Evolutionary conservation across 1,140 invertebrate genomes (phyloP).

Genomic region (Apocrypta bakeri): DNA sequence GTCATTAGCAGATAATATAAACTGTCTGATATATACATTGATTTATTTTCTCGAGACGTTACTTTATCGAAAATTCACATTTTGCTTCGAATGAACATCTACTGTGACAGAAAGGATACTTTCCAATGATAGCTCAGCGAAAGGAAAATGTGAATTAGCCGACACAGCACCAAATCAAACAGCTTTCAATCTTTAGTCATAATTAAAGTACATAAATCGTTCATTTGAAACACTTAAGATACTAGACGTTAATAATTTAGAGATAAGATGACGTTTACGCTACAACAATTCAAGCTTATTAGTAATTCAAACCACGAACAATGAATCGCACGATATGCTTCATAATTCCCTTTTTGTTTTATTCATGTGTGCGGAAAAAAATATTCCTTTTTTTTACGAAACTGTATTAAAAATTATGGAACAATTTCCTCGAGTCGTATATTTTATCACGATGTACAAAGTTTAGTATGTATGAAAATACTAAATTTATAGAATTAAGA

Average conservation of each 20-base stretch:
- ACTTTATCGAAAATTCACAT: slow-evolving; percentile 22
- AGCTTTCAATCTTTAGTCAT: neutral
- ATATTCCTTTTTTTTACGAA: neutral
- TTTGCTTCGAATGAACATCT: slow-evolving; percentile 2
- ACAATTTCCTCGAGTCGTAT: slow-evolving; percentile 20
- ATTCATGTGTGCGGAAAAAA: too few species aligned
- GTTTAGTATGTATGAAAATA: slow-evolving; percentile 33
- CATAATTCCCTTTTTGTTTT: slow-evolving; percentile 1
- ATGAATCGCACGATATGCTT: neutral
- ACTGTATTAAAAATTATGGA: slow-evolving; percentile 24
- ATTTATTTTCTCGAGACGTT: slow-evolving; percentile 13
- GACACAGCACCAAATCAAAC: neutral
- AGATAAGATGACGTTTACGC: neutral
- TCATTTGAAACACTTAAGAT: neutral
- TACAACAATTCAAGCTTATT: neutral
- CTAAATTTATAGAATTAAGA: slow-evolving; percentile 48
- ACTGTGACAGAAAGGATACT: too few species aligned
- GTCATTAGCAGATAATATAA: slow-evolving; percentile 5
- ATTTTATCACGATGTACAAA: slow-evolving; percentile 42
- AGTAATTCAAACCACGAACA: slow-evolving; percentile 48
- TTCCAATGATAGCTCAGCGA: too few species aligned
- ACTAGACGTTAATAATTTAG: neutral
- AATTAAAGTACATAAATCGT: neutral
- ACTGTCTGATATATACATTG: neutral
- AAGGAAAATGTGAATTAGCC: neutral